These are phyloP conservation scores for Ammodytes marinus DNA, from an alignment of 2,113 vertebrate genomes.

Conservation along the genomic window DNA sequence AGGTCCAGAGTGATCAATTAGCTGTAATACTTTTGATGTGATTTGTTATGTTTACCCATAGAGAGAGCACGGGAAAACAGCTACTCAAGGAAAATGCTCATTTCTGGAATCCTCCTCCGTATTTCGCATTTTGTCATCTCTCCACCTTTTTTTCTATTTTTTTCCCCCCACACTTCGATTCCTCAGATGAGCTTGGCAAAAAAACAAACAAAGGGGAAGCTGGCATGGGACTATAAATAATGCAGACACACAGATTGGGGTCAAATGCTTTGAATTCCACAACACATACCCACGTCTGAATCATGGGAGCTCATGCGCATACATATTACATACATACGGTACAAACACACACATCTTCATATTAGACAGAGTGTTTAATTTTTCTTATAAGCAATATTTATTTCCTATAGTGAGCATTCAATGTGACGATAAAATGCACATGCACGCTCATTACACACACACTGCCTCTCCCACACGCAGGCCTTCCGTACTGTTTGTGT, in stretches of 20 bases:
- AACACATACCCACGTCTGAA: constrained; percentile 35
- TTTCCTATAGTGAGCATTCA: constrained; percentile 35
- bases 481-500: constrained; percentile 1
- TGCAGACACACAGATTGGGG: constrained; percentile 75
- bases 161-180: constrained; percentile 34
- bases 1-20: constrained; percentile 65
- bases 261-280: constrained; percentile 77
- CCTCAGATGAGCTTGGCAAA: constrained; percentile 48
- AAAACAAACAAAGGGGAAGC: constrained; percentile 72
- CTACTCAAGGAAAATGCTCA: background rate
- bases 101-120: constrained; percentile 28
- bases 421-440: constrained; percentile 49
- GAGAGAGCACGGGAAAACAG: background rate
- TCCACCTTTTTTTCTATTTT: constrained; percentile 3
- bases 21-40: constrained; percentile 54
- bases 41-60: constrained; percentile 44
- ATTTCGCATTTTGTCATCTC: constrained; percentile 15
- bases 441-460: constrained; percentile 31
- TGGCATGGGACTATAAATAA: constrained; percentile 76
- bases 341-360: background rate
- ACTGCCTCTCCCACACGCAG: background rate
- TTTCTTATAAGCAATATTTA: constrained; percentile 23
- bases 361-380: constrained; percentile 8
- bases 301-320: background rate
- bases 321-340: background rate